Evolutionary conservation across 2,888 invertebrate species (phyloP).

Genomic region (Chrysomela aeneicollis): DNA sequence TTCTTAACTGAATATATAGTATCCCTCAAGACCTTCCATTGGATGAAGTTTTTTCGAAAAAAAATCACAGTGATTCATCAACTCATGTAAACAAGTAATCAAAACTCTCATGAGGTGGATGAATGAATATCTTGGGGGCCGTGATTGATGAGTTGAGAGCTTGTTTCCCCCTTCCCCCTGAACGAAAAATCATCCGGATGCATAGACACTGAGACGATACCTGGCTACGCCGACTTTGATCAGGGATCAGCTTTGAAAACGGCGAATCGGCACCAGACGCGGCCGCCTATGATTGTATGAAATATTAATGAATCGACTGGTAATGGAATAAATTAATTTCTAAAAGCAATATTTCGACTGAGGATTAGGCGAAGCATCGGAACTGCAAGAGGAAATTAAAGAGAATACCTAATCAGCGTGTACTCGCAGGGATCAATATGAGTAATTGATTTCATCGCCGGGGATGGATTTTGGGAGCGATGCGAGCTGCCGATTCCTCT

Average conservation of each 20-base stretch:
- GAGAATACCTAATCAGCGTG: slow-evolving; percentile 63
- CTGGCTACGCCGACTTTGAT: slow-evolving; percentile 58
- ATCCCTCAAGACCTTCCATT: too few relatives aligned
- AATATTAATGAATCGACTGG: slow-evolving; percentile 66
- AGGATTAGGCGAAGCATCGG: slow-evolving; percentile 57
- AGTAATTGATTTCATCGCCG: slow-evolving; percentile 54
- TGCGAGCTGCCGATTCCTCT: slow-evolving; percentile 12
- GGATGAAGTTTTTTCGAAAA: not conserved
- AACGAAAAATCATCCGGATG: slow-evolving; percentile 51
- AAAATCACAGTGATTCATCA: slow-evolving; percentile 14
- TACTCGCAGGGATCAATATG: slow-evolving; percentile 52
- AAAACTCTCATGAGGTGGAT: slow-evolving; percentile 37
- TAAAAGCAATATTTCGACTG: slow-evolving; percentile 63
- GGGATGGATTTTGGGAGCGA: slow-evolving; percentile 15
- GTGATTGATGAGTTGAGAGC: slow-evolving; percentile 46
- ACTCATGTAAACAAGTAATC: slow-evolving; percentile 26
- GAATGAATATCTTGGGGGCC: slow-evolving; percentile 48
- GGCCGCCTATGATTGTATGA: slow-evolving; percentile 61
- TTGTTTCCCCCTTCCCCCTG: slow-evolving; percentile 24
- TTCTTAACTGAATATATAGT: too few relatives aligned
- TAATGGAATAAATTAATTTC: slow-evolving; percentile 66
- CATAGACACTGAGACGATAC: slow-evolving; percentile 23
- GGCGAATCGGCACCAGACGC: slow-evolving; percentile 21
- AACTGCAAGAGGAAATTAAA: slow-evolving; percentile 62
- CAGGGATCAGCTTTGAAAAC: slow-evolving; percentile 59